Base-by-base conservation (phyloP, 2,797 vertebrate genomes). In the Protosalanx chinensis region DNA sequence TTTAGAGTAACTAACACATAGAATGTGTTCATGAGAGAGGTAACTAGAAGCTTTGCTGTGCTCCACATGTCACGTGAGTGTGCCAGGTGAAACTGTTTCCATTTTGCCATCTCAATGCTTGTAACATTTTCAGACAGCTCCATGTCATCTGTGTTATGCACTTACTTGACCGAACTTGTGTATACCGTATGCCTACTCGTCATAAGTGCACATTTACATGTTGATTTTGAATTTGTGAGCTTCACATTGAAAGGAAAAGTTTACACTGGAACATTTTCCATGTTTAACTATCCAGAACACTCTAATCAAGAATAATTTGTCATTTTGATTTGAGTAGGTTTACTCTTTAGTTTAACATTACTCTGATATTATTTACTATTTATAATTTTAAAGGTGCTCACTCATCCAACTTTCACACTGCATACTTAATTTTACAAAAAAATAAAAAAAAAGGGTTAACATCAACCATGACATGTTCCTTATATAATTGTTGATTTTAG, bases 401-500 rank as follows among this genome's bases (percentile, higher is more conserved):
- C 41, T 63, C 32, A 51, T 84, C 70, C 41, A 80, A 65, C 3
- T 2, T 70, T 77, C 76, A 65, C 64, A 76, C 53, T 20, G 27
- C 74, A 72, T 59, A 63, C 77, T 74, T 74, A 72, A 78, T 37
- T n/a, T n/a, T n/a, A n/a, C n/a, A n/a, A n/a, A n/a, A n/a, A n/a
- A n/a, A 1, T 73, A 13, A 10, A 3, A 12, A 60, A 23, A 20
- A 60, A 49, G 29, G 46, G 64, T 29, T 23, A 66, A 23, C 51
- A 68, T 18, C 51, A 57, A 68, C 18, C 10, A 20, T 68, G 37
- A 49, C 46, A 68, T 30, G 46, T 66, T 13, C 49, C 5, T 67
- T 56, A n/a, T 16, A 27, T 56, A 56, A 57, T 56, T 56, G 41
- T 78, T 81, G 66, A 68, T 79, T 83, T 87, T 81, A 70, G 78